Percentiles rank a stretch among this genome's conserved stretches.
phyloP scores from a whole-genome alignment of 2,113 vertebrate genomes.

The Genyomyrus donnyi region DNA sequence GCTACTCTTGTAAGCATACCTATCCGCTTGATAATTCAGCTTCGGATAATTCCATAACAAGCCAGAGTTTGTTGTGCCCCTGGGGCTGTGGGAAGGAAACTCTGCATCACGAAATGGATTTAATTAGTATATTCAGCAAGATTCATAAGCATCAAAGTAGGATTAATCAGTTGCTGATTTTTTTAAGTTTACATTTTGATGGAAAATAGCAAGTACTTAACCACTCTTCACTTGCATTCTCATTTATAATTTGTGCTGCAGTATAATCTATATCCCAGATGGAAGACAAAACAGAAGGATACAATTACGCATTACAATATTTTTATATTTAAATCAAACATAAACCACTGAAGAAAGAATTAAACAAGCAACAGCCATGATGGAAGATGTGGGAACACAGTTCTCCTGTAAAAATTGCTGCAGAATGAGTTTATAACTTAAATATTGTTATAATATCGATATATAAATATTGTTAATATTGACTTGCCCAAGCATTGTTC shows the following conservation, averaged over 20 bases:
- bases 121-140: neutral
- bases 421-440: slow-evolving; percentile 10
- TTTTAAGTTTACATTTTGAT: neutral
- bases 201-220: neutral
- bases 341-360: neutral
- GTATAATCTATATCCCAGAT: neutral
- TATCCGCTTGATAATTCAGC: neutral
- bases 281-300: neutral
- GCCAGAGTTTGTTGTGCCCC: neutral
- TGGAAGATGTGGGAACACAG: slow-evolving; percentile 17
- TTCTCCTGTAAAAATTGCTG: neutral
- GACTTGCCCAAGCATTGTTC: slow-evolving; percentile 29
- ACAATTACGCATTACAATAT: neutral
- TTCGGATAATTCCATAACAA: neutral
- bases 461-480: slow-evolving; percentile 21
- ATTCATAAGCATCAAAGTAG: neutral
- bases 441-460: neutral
- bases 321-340: neutral
- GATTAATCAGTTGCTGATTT: neutral
- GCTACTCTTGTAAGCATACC: neutral
- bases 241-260: neutral
- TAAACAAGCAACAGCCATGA: neutral
- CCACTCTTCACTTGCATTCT: neutral
- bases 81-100: neutral
- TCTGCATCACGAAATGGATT: neutral